phyloP scores from a whole-genome alignment of 2,888 invertebrate species.

The Sinopyrophorus schimmeli region DNA sequence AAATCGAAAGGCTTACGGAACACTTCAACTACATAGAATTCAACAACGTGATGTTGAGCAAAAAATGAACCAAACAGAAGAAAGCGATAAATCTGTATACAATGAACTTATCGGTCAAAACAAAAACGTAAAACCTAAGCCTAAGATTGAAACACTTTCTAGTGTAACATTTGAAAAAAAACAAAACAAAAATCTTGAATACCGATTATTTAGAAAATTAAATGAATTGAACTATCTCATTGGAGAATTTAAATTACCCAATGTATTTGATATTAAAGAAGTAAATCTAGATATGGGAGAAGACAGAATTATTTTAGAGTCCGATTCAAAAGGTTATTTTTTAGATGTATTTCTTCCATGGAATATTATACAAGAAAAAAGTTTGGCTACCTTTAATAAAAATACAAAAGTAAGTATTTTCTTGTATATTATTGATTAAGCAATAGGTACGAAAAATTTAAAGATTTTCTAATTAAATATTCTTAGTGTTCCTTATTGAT shows the following conservation, averaged over 20 bases:
- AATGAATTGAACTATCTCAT: constrained; percentile 61
- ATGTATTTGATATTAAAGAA: constrained; percentile 64
- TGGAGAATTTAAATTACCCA: constrained; percentile 66
- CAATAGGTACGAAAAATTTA: not conserved
- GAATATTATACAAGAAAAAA: constrained; percentile 63
- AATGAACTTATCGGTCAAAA: constrained; percentile 59
- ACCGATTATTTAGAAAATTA: constrained; percentile 63
- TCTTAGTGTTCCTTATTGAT: not conserved
- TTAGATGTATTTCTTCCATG: constrained; percentile 74
- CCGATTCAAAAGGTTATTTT: constrained; percentile 61
- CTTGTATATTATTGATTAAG: not conserved
- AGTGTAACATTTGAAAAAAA: constrained; percentile 39
- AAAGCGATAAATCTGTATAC: constrained; percentile 56
- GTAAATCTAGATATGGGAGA: constrained; percentile 72
- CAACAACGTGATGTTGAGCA: constrained; percentile 67
- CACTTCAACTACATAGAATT: constrained; percentile 73
- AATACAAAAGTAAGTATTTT: constrained; percentile 55
- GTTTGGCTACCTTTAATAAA: constrained; percentile 59
- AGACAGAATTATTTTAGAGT: constrained; percentile 72
- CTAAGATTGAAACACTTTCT: constrained; percentile 47
- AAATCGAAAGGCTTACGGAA: constrained; percentile 75
- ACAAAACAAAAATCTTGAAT: constrained; percentile 57
- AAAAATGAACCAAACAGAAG: constrained; percentile 43
- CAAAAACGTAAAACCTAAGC: constrained; percentile 37
- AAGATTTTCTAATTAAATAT: not conserved